Base-by-base conservation (phyloP, 2,888 invertebrate species). In the Furcula furcula region DNA sequence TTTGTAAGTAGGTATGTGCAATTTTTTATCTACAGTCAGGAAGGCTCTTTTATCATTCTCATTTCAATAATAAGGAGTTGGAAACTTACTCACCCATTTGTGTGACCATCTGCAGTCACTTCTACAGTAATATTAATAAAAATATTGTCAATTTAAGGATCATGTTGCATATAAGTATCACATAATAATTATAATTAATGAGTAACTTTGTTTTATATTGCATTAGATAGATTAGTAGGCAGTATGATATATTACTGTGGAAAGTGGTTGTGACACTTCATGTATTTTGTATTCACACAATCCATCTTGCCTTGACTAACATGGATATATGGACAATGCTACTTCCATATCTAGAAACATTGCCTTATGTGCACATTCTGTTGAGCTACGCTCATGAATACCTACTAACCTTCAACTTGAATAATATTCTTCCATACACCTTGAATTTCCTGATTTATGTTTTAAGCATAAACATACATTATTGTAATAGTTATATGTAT, bases 351-450 rank as follows among this genome's bases (percentile, higher is more conserved):
- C 40, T 40, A 34, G 34, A 49, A 40, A 38, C 30, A 42, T 48
- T 46, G 41, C 59, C 60, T 46, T 61, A 47, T 44, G 52, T 11
- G 40, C 45, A 52, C 40, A 41, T 43, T 47, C 41, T 42, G 29
- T 49, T 47, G 39, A 18, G 6, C 46, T 46, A 40, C 46, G 41
- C 40, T 46, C 38, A 37, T 40, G 29, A 37, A 30, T 26, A 38
- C n/a, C n/a, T n/a, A n/a, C 39, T 58, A 55, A 55, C 73, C 71
- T 66, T 70, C 59, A 71, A 67, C 65, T 65, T 67, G 53, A 43
- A 50, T 33, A 31, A 37, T 32, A 29, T 28, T 12, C 13, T 30
- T 13, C 7, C 16, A 7, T 7, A 20, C 10, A n/a, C n/a, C n/a
- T n/a, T n/a, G n/a, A n/a, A n/a, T n/a, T n/a, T n/a, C n/a, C n/a